These are phyloP conservation scores for Podotricha telesiphe DNA, from an alignment of 2,888 invertebrate species.

Conservation along the genomic window DNA sequence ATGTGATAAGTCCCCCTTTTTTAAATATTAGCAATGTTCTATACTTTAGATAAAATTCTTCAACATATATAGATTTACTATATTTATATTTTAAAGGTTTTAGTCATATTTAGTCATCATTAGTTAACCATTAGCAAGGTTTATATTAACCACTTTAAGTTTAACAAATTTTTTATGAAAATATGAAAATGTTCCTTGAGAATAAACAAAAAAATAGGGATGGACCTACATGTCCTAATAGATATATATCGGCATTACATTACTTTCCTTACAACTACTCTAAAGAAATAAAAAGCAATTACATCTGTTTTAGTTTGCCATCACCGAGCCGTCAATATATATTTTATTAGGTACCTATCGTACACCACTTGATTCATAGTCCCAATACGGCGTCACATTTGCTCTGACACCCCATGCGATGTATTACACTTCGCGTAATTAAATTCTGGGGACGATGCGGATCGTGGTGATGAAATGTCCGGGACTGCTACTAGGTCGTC, in stretches of 20 bases:
- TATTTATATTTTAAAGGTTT: no score
- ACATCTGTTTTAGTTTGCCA: conserved; percentile 5
- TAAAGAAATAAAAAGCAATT: neutral
- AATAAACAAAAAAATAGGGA: no score
- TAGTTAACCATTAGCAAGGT: no score
- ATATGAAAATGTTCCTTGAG: no score
- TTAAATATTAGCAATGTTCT: neutral
- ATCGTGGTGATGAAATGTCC: conserved; percentile 48
- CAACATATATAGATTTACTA: no score
- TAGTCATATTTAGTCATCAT: no score
- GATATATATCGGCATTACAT: neutral
- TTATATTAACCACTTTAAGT: no score
- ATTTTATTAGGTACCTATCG: conserved; percentile 20
- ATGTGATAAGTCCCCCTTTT: neutral
- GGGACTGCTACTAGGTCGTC: conserved; percentile 41
- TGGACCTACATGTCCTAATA: neutral
- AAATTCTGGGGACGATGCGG: conserved; percentile 52
- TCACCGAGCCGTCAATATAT: conserved; percentile 4
- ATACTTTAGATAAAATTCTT: no score
- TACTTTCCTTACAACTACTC: neutral
- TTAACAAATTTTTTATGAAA: no score
- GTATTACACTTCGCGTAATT: conserved; percentile 57
- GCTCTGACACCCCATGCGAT: conserved; percentile 48
- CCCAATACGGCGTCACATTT: conserved; percentile 39
- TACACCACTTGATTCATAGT: conserved; percentile 13